Evolutionary conservation across 2,113 vertebrate genomes (phyloP).

Genomic region (Burhinus oedicnemus): DNA sequence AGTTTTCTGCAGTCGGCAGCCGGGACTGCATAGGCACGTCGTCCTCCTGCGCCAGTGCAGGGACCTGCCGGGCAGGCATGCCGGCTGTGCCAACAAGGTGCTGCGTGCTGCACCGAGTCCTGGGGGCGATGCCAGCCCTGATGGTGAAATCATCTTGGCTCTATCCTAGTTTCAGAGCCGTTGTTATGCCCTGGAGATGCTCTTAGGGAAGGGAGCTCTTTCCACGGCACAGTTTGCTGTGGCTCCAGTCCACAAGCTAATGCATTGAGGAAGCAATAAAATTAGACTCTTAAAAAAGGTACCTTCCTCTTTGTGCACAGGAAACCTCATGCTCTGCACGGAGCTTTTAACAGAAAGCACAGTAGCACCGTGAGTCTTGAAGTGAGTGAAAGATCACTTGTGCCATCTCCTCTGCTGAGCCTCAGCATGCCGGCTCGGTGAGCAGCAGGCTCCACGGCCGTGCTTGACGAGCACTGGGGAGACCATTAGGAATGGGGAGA

Average conservation of each 20-base stretch:
- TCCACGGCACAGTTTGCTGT: neutral
- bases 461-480: accelerated
- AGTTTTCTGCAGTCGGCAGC: neutral
- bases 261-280: neutral
- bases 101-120: accelerated
- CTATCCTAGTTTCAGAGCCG: neutral
- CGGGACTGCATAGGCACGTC: neutral
- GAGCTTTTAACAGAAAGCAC: neutral
- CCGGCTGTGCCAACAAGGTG: neutral
- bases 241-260: accelerated
- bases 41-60: neutral
- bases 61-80: accelerated
- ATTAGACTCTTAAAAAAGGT: neutral
- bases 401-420: neutral
- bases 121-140: neutral
- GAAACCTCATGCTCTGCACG: neutral
- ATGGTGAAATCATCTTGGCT: neutral
- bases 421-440: no score
- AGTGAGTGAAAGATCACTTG: neutral
- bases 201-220: neutral
- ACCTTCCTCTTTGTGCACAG: neutral
- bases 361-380: neutral
- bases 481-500: neutral
- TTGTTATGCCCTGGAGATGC: neutral
- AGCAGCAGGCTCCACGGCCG: neutral